Base-by-base conservation (phyloP, 2,113 vertebrate genomes). In the Narcine bancroftii region DNA sequence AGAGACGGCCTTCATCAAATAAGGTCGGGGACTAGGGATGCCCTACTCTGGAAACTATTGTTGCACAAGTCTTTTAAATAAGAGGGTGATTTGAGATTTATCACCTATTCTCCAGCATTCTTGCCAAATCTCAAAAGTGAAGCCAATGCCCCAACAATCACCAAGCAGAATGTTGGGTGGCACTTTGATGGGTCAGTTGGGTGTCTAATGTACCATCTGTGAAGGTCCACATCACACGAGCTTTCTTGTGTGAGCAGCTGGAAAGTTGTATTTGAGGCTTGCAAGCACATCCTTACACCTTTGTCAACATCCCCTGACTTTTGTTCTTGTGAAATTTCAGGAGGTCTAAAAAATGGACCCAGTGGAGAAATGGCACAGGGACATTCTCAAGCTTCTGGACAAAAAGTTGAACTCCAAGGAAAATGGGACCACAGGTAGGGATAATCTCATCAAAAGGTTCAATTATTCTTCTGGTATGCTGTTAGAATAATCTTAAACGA, bases 271-370 rank as follows among this genome's bases (percentile, higher is more conserved):
- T 36, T 60, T 87, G 53, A 33, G 53, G 21, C 36, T 15, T 36
- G 15, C 53, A 36, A n/a, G 4, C 53, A 60, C 33, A 87, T 87
- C 81, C 53, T 60, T 33, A 19, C 6, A 3, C 17, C 5, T 6
- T 21, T 87, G 33, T 87, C 33, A 36, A n/a, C 6, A n/a, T 33
- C 26, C 26, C 47, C 39, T 91, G 89, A 91, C 65, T 26, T 45
- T 69, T 47, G 45, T 33, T 69, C 21, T 89, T 69, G 39, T 69
- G 21, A 69, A 91, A 69, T 91, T 91, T 29, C 50, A 93, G 95
- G 96, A 94, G 94, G 94, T 94, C 93, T 94, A 39, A 93, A 93
- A 93, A 33, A 93, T 96, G 96, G 95, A 96, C 71, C 92, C 94
- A 36, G 92, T 92, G 87, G 94, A 95, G 81, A 94, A 95, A 93